Conservation (phyloP, 2,113 vertebrate genomes). For the Carollia perspicillata region DNA sequence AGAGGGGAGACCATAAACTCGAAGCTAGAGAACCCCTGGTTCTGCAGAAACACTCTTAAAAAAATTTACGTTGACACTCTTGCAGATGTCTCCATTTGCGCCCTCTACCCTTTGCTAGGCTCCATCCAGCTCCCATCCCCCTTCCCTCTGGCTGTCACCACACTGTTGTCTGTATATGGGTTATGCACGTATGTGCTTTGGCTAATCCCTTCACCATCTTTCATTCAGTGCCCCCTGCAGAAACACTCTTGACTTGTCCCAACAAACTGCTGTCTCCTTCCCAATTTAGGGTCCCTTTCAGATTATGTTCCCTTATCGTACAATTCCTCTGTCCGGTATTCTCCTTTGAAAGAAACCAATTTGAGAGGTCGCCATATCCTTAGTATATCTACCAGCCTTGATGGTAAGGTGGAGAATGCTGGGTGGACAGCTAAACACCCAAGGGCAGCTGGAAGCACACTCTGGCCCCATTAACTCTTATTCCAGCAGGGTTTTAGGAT, state of each 20-base stretch:
- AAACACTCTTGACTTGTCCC: not conserved
- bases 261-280: not conserved
- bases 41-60: not conserved
- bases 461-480: not conserved
- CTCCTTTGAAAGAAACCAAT: not conserved
- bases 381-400: not conserved
- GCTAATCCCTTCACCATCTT: too few species aligned
- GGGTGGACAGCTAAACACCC: fast-evolving
- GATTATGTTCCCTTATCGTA: not conserved
- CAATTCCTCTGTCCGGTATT: not conserved
- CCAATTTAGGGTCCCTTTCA: not conserved
- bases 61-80: too few species aligned
- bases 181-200: too few species aligned
- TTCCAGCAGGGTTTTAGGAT: not conserved
- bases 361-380: not conserved
- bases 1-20: not conserved
- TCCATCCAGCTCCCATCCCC: too few species aligned
- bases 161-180: too few species aligned
- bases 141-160: too few species aligned
- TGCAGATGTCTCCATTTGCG: too few species aligned
- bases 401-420: too few species aligned
- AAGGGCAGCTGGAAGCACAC: not conserved
- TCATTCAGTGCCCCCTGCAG: too few species aligned
- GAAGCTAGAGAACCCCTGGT: not conserved
- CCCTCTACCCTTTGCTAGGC: too few species aligned